Evolutionary conservation across 2,113 vertebrate species (phyloP).

Genomic region (Oryzias woworae): DNA sequence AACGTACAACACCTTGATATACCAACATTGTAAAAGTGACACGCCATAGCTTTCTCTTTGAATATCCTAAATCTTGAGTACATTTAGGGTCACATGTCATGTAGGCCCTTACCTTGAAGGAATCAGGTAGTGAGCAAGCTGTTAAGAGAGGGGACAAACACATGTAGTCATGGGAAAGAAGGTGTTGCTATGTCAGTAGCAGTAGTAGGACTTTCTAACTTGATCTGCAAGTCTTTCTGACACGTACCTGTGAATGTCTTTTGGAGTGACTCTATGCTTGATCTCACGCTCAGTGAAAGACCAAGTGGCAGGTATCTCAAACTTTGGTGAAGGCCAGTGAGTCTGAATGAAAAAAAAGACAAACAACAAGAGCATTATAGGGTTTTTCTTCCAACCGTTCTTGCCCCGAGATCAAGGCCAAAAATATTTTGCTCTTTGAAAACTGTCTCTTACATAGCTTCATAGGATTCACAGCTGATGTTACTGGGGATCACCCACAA

Average conservation of each 20-base stretch:
- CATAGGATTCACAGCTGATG: conserved; percentile 50
- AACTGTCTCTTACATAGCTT: conserved; percentile 40
- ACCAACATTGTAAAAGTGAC: background rate
- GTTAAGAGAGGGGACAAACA: conserved; percentile 4
- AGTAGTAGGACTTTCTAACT: no score
- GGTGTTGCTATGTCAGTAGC: no score
- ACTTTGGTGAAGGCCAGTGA: conserved; percentile 14
- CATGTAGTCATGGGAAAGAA: no score
- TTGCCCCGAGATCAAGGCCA: background rate
- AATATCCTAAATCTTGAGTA: no score
- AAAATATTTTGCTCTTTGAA: background rate
- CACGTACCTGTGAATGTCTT: conserved; percentile 25
- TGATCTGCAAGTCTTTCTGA: no score
- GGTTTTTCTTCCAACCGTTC: background rate
- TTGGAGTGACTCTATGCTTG: conserved; percentile 6
- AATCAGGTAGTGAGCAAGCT: conserved; percentile 22
- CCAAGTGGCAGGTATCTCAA: conserved; percentile 7
- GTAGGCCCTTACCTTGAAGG: conserved; percentile 24
- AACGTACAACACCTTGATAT: no score
- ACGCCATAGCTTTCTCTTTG: background rate
- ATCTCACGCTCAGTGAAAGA: background rate
- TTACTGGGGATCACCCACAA: conserved; percentile 43
- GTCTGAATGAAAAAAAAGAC: conserved; percentile 5
- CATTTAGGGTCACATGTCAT: no score
- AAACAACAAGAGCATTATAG: background rate